phyloP scores from a whole-genome alignment of 2,888 invertebrate genomes.

The Leptothorax acervorum region DNA sequence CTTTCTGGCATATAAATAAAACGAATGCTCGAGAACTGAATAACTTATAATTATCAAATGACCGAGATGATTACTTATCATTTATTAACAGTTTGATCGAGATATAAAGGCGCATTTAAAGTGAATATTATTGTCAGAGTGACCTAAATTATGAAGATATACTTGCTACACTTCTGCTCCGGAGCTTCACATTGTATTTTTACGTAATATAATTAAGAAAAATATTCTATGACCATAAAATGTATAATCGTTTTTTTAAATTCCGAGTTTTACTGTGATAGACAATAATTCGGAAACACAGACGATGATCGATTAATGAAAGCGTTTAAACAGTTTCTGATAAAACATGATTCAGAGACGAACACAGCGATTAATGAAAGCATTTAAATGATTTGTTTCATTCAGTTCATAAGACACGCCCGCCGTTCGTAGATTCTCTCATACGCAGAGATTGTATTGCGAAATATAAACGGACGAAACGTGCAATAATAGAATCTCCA shows the following conservation, averaged over 20 bases:
- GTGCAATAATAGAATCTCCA: background rate
- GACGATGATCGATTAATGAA: background rate
- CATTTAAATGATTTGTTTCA: background rate
- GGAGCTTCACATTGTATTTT: background rate
- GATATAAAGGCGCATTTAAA: background rate
- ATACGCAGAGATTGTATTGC: background rate
- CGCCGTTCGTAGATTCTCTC: background rate
- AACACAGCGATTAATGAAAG: background rate
- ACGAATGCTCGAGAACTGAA: background rate
- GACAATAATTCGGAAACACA: background rate
- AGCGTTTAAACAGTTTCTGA: background rate
- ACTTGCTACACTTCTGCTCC: background rate
- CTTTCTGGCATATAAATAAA: constrained; percentile 9
- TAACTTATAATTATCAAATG: background rate
- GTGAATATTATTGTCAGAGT: background rate
- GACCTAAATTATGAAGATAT: background rate
- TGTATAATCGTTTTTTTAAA: background rate
- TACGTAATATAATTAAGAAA: background rate
- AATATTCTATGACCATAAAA: background rate
- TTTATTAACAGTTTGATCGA: constrained; percentile 11
- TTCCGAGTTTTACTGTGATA: background rate
- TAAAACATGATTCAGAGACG: background rate
- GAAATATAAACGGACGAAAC: background rate
- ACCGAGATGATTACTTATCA: background rate
- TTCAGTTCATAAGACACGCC: background rate